Evolutionary conservation across 2,888 invertebrate genomes (phyloP).

Genomic region (Hartigia nigra): DNA sequence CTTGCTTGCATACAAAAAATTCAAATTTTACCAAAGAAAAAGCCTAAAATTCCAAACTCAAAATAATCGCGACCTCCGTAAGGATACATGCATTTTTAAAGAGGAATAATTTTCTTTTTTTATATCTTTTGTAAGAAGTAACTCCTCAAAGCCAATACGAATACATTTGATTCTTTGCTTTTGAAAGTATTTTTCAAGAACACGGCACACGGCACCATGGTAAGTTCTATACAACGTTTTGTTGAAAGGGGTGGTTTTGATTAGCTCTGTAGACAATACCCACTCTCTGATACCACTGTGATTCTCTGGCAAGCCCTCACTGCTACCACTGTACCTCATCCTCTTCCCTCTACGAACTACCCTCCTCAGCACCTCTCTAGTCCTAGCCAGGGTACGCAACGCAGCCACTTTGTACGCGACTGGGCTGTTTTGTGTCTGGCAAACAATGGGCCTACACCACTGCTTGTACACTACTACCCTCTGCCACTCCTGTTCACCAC

Average conservation of each 20-base stretch:
- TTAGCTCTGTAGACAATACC: constrained; percentile 66
- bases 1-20: neutral
- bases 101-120: neutral
- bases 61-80: neutral
- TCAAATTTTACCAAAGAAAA: neutral
- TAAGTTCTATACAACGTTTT: constrained; percentile 45
- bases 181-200: neutral
- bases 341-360: constrained; percentile 23
- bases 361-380: constrained; percentile 34
- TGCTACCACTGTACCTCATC: constrained; percentile 16
- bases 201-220: neutral
- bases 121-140: neutral
- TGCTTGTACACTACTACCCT: constrained; percentile 37
- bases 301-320: constrained; percentile 39
- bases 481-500: constrained; percentile 1
- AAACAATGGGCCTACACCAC: constrained; percentile 61
- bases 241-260: constrained; percentile 66
- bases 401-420: constrained; percentile 63
- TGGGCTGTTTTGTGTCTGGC: constrained; percentile 63
- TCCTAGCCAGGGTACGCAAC: constrained; percentile 46
- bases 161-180: neutral
- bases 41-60: neutral
- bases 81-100: neutral
- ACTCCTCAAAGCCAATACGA: neutral
- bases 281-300: constrained; percentile 57